A percentile compares a stretch with the other conserved stretches of the same genome.
Conservation (phyloP, 1,140 invertebrate genomes). For the Colletes gigas region DNA sequence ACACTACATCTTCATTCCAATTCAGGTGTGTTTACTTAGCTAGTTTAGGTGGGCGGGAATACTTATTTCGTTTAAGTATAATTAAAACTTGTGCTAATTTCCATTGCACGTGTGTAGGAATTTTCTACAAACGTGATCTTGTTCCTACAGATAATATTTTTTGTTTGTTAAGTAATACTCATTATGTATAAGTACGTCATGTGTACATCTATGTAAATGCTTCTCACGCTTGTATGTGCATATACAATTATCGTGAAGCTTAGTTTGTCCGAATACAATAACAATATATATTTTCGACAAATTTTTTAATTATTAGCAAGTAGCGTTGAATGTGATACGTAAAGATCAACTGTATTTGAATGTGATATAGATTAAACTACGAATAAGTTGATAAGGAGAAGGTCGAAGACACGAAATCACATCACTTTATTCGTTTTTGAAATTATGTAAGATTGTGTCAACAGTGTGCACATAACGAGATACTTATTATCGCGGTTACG, state of each 20-base stretch:
- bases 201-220: no score
- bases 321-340: conserved; percentile 7
- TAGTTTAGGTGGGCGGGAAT: no score
- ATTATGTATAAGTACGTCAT: no score
- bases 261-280: no score
- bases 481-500: not conserved
- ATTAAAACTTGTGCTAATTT: not conserved
- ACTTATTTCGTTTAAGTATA: not conserved
- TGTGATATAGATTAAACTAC: conserved; percentile 1
- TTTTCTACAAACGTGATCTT: not conserved
- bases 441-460: not conserved
- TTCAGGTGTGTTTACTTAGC: no score
- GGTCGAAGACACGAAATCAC: no score
- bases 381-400: not conserved
- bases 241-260: no score
- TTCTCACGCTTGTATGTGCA: no score
- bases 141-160: not conserved
- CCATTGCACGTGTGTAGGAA: not conserved
- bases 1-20: not conserved
- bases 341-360: not conserved
- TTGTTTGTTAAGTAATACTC: not conserved
- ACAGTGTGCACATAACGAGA: conserved; percentile 5
- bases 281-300: not conserved
- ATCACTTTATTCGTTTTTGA: not conserved
- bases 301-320: not conserved